A percentile compares a stretch with the other conserved stretches of the same genome.
Conservation (phyloP, 2,888 invertebrate species). For the Amblyjoppa proteus region DNA sequence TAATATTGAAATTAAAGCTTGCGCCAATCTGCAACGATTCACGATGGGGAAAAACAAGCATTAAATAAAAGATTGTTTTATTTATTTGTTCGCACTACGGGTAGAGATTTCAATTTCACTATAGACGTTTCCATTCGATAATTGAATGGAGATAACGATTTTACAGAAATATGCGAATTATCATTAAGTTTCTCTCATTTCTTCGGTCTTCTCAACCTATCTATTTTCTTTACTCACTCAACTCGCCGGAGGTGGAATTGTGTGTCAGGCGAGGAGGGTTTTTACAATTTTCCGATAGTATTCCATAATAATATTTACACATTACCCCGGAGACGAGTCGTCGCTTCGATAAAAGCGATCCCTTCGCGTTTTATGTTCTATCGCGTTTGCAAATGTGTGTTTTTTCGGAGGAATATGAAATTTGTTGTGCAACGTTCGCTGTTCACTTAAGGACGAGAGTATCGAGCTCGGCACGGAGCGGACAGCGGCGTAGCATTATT, state of each 20-base stretch:
- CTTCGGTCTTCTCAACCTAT: neutral
- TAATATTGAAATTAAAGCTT: neutral
- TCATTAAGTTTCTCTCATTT: neutral
- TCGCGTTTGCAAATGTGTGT: neutral
- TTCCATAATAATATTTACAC: neutral
- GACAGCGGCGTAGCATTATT: neutral
- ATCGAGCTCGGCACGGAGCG: neutral
- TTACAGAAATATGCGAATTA: neutral
- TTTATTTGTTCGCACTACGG: neutral
- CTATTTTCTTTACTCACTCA: conserved; percentile 19
- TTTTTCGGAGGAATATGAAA: conserved; percentile 1
- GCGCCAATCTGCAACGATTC: neutral
- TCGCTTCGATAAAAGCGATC: conserved; percentile 1
- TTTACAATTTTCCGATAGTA: neutral
- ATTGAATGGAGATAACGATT: neutral
- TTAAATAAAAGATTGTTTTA: neutral
- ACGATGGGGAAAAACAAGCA: neutral
- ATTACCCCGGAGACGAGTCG: neutral
- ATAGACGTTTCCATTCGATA: neutral
- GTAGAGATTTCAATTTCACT: neutral
- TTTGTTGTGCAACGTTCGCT: neutral
- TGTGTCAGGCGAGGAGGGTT: neutral
- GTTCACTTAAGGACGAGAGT: neutral
- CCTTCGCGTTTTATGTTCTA: neutral
- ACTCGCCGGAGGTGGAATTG: conserved; percentile 15